Evolutionary conservation across 1,140 invertebrate species (phyloP).

Genomic region (Drosophila persimilis): DNA sequence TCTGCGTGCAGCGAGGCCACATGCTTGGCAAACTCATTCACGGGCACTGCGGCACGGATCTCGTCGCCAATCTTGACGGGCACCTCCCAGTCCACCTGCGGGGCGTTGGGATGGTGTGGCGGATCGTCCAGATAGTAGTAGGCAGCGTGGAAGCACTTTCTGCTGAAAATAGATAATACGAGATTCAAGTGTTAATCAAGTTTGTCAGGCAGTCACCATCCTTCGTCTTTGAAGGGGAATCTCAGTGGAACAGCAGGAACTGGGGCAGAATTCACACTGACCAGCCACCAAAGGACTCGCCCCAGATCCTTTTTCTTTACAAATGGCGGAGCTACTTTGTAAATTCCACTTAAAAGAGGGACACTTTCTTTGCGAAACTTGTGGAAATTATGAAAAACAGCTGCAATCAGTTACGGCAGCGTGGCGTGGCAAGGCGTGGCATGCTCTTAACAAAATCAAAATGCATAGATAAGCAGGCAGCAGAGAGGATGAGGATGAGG

Average conservation of each 20-base stretch:
- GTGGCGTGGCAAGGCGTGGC: not conserved
- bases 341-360: slow-evolving; percentile 26
- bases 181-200: slow-evolving; percentile 62
- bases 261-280: slow-evolving; percentile 37
- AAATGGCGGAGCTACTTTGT: slow-evolving; percentile 27
- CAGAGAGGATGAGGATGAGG: not conserved
- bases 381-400: slow-evolving; percentile 50
- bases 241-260: slow-evolving; percentile 31
- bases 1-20: slow-evolving; percentile 93
- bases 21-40: slow-evolving; percentile 90
- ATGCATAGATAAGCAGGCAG: slow-evolving; percentile 66
- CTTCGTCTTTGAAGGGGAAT: not conserved
- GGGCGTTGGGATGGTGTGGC: slow-evolving; percentile 84
- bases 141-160: slow-evolving; percentile 92
- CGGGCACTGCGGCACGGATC: slow-evolving; percentile 86
- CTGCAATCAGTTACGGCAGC: slow-evolving; percentile 40
- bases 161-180: slow-evolving; percentile 81
- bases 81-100: slow-evolving; percentile 84
- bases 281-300: slow-evolving; percentile 11
- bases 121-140: slow-evolving; percentile 93
- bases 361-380: slow-evolving; percentile 30
- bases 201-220: not conserved
- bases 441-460: slow-evolving; percentile 64
- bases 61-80: slow-evolving; percentile 81
- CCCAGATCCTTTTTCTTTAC: slow-evolving; percentile 6